phyloP scores from a whole-genome alignment of 2,797 vertebrate species.

The Enteromius argenteus region DNA sequence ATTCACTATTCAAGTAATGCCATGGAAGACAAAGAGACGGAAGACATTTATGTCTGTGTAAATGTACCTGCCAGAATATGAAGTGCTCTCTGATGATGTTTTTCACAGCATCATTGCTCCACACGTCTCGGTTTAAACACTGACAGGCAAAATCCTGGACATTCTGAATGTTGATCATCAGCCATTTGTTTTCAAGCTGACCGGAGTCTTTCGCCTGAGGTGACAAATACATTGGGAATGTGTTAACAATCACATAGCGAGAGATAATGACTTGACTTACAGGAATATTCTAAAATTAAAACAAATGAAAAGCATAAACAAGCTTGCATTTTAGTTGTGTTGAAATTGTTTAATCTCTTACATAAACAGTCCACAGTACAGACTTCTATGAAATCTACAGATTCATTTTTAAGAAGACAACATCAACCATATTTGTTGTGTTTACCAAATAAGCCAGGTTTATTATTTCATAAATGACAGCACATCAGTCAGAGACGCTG shows the following conservation, averaged over 20 bases:
- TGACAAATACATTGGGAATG: background rate
- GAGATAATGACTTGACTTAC: background rate
- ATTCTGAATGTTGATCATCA: slow-evolving; percentile 99
- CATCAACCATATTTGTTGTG: background rate
- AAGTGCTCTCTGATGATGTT: slow-evolving; percentile 97
- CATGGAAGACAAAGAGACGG: background rate
- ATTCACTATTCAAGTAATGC: background rate
- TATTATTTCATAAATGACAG: background rate
- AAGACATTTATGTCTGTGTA: background rate
- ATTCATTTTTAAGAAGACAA: background rate
- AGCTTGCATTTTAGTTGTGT: background rate
- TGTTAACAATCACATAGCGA: background rate
- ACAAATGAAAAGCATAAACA: background rate
- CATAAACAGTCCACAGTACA: background rate
- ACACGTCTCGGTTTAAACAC: slow-evolving; percentile 96
- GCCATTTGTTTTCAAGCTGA: slow-evolving; percentile 98
- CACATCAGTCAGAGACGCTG: background rate
- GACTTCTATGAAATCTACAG: background rate
- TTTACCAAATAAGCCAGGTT: background rate
- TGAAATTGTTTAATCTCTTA: background rate
- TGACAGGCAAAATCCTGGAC: slow-evolving; percentile 99
- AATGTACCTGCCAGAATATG: slow-evolving; percentile 96
- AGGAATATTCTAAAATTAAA: background rate
- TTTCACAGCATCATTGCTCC: slow-evolving; percentile 98
- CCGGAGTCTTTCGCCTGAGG: slow-evolving; percentile 95